Percentiles rank a stretch among this genome's conserved stretches.
These are phyloP conservation scores for Chrysaora quinquecirrha DNA, from an alignment of 30 jellyfish, hydroid and myxozoan species.

Conservation along the genomic window DNA sequence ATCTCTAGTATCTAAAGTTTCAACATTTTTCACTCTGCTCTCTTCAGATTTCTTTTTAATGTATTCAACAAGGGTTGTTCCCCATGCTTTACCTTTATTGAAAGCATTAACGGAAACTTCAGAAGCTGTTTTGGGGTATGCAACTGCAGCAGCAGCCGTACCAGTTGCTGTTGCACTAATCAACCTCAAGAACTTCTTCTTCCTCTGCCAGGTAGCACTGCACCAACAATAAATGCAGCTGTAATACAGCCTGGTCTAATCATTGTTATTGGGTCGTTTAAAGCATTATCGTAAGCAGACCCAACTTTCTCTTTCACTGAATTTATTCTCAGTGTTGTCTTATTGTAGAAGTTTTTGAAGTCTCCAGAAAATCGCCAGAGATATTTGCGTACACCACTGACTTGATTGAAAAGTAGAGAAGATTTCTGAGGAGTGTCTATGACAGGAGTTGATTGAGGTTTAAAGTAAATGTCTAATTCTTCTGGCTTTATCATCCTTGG, in stretches of 20 bases:
- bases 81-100: slow-evolving; percentile 14
- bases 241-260: slow-evolving; percentile 50
- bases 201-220: slow-evolving; percentile 64
- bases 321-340: neutral
- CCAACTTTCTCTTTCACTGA: slow-evolving; percentile 16
- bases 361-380: slow-evolving; percentile 42
- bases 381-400: slow-evolving; percentile 29
- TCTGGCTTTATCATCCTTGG: slow-evolving; percentile 7
- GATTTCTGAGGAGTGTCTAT: neutral
- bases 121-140: slow-evolving; percentile 50
- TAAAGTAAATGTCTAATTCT: slow-evolving; percentile 46
- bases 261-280: slow-evolving; percentile 39
- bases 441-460: slow-evolving; percentile 4
- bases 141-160: slow-evolving; percentile 52
- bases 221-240: slow-evolving; percentile 43
- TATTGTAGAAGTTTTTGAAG: neutral
- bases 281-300: slow-evolving; percentile 28
- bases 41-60: slow-evolving; percentile 15
- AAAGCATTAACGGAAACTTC: slow-evolving; percentile 7
- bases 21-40: neutral
- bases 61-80: slow-evolving; percentile 17
- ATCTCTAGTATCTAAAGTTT: too few species aligned
- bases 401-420: slow-evolving; percentile 9
- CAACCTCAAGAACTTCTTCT: slow-evolving; percentile 41
- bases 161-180: slow-evolving; percentile 46